A percentile compares a stretch with the other conserved stretches of the same genome.
These are phyloP conservation scores for Zaprionus capensis DNA, from an alignment of 1,140 invertebrate genomes.

Conservation along the genomic window DNA sequence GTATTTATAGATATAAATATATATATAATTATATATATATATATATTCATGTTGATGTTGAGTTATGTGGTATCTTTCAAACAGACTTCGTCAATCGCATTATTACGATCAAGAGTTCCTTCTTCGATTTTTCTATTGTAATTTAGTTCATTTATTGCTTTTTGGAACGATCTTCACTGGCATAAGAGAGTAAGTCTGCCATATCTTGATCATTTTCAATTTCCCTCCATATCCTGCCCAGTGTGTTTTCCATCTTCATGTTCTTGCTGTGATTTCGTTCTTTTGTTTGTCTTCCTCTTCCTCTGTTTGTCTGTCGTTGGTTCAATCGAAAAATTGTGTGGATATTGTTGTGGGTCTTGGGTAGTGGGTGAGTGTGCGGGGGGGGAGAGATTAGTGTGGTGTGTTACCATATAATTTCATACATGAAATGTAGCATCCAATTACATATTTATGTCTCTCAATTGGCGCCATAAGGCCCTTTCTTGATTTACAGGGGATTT, in stretches of 20 bases:
- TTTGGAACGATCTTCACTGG: not conserved
- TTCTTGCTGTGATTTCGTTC: not conserved
- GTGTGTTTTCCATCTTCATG: not conserved
- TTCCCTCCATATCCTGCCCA: not conserved
- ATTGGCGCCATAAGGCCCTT: not conserved
- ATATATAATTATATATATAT: conserved; percentile 16
- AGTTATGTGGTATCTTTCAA: not conserved
- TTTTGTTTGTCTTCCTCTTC: not conserved
- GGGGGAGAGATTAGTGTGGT: conserved; percentile 3
- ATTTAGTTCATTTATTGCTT: not conserved
- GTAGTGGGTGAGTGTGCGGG: not conserved
- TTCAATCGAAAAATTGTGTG: not conserved
- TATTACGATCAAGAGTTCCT: not conserved
- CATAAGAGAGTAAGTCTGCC: not conserved
- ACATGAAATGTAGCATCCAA: not conserved
- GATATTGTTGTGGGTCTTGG: not conserved
- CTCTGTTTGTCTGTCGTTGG: not conserved
- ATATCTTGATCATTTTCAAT: not conserved
- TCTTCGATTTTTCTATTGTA: not conserved
- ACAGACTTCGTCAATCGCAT: conserved; percentile 7
- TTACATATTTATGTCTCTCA: not conserved
- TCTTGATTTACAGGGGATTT: conserved; percentile 9
- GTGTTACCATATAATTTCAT: not conserved
- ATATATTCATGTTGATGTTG: conserved; percentile 8
- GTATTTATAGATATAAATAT: conserved; percentile 3